A percentile compares a stretch with the other conserved stretches of the same genome.
Evolutionary conservation across 2,888 invertebrate genomes (phyloP).

Genomic region (Cremastinae sp.): DNA sequence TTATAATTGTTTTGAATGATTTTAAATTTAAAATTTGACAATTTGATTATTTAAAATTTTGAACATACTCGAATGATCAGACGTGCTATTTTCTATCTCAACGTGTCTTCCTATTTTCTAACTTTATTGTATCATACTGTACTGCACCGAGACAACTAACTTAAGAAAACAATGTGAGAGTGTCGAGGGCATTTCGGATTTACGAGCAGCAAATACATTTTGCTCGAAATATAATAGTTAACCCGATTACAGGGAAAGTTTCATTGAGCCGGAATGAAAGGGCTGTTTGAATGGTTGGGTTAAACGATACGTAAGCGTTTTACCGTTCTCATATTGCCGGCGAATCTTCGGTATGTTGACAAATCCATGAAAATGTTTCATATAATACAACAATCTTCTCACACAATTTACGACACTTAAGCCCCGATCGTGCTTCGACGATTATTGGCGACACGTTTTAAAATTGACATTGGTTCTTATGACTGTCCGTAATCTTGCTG

Average conservation of each 20-base stretch:
- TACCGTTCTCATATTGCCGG: not conserved
- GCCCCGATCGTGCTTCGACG: not conserved
- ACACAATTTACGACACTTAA: not conserved
- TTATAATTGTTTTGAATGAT: too few relatives aligned
- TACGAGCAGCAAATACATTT: too few relatives aligned
- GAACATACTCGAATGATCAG: too few relatives aligned
- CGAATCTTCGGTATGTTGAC: slow-evolving; percentile 21
- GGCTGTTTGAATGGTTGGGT: slow-evolving; percentile 18
- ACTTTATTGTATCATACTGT: too few relatives aligned
- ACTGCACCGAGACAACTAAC: too few relatives aligned
- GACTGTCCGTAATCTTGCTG: not conserved
- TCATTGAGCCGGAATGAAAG: slow-evolving; percentile 53
- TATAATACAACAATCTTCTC: slow-evolving; percentile 41
- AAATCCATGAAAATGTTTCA: slow-evolving; percentile 32
- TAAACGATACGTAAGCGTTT: slow-evolving; percentile 23
- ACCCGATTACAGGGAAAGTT: slow-evolving; percentile 38
- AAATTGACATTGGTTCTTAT: slow-evolving; percentile 42
- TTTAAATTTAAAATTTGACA: too few relatives aligned
- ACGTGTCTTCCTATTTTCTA: too few relatives aligned
- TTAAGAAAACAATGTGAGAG: too few relatives aligned
- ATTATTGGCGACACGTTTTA: slow-evolving; percentile 33
- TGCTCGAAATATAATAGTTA: slow-evolving; percentile 21
- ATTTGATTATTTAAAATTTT: too few relatives aligned
- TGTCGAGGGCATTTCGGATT: too few relatives aligned
- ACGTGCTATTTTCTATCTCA: too few relatives aligned